Percentiles rank a stretch among this genome's conserved stretches.
These are phyloP conservation scores for fruit fly (Drosophila melanogaster) DNA, from an alignment of 1,140 invertebrate species.

Conservation along the genomic window Release_6_plus_ISO1_MT NT_033779.5:16520001-16520500, in stretches of 20 bases:
- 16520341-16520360: background rate
- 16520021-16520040: conserved; percentile 19
- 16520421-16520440: background rate
- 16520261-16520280: conserved; percentile 18
- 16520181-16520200: conserved; percentile 64
- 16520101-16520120: conserved; percentile 3
- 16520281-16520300: background rate
- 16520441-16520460: background rate
- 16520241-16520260: conserved; percentile 37
- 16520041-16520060: conserved; percentile 11
- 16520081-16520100: background rate
- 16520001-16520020: conserved; percentile 20
- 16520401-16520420: conserved; percentile 24
- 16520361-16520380: conserved; percentile 5
- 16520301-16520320: conserved; percentile 16
- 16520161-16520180: conserved; percentile 52
- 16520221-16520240: conserved; percentile 79
- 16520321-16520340: conserved; percentile 28
- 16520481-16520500: too few relatives aligned
- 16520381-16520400: conserved; percentile 25
- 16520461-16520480: too few relatives aligned
- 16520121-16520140: conserved; percentile 21
- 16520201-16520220: conserved; percentile 69
- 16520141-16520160: conserved; percentile 22
- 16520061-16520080: conserved; percentile 47